These are phyloP conservation scores for Dicyrtoma fusca DNA, from an alignment of 2,888 invertebrate species.

Conservation along the genomic window DNA sequence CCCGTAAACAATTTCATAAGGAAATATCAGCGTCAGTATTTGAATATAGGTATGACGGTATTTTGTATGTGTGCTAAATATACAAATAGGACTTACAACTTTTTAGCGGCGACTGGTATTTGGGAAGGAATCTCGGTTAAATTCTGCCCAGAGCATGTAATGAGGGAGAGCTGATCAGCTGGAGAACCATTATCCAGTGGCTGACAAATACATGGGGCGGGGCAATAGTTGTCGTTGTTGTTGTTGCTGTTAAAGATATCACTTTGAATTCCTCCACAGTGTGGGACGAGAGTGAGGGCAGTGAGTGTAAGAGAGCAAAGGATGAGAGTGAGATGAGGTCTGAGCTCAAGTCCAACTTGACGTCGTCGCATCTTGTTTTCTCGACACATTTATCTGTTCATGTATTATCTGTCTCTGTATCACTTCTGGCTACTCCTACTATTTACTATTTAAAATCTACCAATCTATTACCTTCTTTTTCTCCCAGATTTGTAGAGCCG, in stretches of 20 bases:
- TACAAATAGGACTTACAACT: constrained; percentile 48
- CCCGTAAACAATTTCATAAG: too few species aligned
- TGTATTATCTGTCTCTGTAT: too few species aligned
- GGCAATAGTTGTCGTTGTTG: background rate
- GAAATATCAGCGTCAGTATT: too few species aligned
- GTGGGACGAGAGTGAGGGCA: background rate
- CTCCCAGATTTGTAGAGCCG: too few species aligned
- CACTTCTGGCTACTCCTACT: too few species aligned
- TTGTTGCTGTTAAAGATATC: background rate
- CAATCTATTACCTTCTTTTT: too few species aligned
- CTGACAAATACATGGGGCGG: background rate
- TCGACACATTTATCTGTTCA: too few species aligned
- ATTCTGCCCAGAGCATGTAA: constrained; percentile 43
- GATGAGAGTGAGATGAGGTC: background rate
- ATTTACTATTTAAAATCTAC: too few species aligned
- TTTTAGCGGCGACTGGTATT: constrained; percentile 39
- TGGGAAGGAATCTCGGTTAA: constrained; percentile 47
- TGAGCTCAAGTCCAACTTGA: too few species aligned
- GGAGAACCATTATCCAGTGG: constrained; percentile 3
- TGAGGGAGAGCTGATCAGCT: constrained; percentile 10
- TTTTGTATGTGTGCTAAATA: too few species aligned
- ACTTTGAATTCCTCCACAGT: background rate
- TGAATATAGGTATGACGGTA: too few species aligned
- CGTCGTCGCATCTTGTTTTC: too few species aligned
- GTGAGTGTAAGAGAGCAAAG: background rate